Conservation (phyloP, 2,888 invertebrate species). For the Tetragonisca angustula region DNA sequence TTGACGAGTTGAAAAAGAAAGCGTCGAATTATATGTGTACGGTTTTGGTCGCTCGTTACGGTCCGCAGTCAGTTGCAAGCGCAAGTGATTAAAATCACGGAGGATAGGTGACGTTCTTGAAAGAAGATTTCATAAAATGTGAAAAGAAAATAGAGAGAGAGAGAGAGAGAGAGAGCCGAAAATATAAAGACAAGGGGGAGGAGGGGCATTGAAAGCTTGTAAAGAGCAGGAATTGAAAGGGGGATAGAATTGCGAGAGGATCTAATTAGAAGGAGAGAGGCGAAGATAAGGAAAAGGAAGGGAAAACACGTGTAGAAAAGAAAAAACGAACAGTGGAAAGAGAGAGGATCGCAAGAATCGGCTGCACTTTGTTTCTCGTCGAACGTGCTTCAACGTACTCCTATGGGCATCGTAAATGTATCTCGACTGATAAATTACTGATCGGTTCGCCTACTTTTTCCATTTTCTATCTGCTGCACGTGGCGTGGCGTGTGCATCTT, state of each 20-base stretch:
- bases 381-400: conserved; percentile 50
- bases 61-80: too few species aligned
- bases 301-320: not conserved
- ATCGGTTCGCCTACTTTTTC: conserved; percentile 25
- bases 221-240: not conserved
- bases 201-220: not conserved
- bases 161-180: not conserved
- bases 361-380: conserved; percentile 14
- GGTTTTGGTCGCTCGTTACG: too few species aligned
- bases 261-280: not conserved
- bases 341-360: not conserved
- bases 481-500: conserved; percentile 19
- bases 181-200: too few species aligned
- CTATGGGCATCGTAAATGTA: conserved; percentile 47
- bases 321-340: too few species aligned
- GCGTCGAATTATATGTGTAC: too few species aligned
- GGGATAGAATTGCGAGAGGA: conserved; percentile 1
- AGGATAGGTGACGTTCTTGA: not conserved
- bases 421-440: conserved; percentile 55
- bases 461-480: conserved; percentile 12
- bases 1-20: too few species aligned
- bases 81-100: too few species aligned
- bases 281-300: not conserved
- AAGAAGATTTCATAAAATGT: not conserved
- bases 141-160: not conserved